These are phyloP conservation scores for Pterocles burchelli DNA, from an alignment of 2,113 vertebrate species.

Conservation along the genomic window DNA sequence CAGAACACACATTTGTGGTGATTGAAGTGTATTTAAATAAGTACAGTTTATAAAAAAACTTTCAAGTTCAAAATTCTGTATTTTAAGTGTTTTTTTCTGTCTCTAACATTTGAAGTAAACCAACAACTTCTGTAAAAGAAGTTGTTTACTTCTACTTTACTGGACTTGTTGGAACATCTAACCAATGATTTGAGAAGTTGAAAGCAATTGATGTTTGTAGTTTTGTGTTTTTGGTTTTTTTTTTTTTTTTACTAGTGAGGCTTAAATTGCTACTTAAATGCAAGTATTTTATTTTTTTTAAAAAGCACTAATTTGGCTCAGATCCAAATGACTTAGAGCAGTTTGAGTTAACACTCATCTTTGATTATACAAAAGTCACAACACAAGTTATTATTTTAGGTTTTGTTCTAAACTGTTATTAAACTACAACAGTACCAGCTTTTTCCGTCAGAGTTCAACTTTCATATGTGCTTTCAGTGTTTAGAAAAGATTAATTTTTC, in stretches of 20 bases:
- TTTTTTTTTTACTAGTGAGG: neutral
- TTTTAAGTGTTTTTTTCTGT: neutral
- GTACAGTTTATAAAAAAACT: neutral
- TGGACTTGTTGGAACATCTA: neutral
- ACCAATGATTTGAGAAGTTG: neutral
- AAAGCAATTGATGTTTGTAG: neutral
- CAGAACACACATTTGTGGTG: neutral
- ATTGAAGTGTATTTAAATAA: neutral
- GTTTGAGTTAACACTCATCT: neutral
- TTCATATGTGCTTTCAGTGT: neutral
- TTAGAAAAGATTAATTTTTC: neutral
- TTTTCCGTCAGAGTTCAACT: neutral
- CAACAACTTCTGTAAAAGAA: neutral
- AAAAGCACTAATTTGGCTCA: neutral
- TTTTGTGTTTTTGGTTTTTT: too few relatives aligned
- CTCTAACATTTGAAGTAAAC: neutral
- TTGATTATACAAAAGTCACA: neutral
- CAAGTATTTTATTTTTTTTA: neutral
- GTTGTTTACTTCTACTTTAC: too few relatives aligned
- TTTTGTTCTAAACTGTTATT: neutral
- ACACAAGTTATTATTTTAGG: neutral
- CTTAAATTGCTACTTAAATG: neutral
- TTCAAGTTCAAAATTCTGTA: neutral
- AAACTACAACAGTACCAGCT: neutral
- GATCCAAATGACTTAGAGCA: neutral